A percentile compares a stretch with the other conserved stretches of the same genome.
Evolutionary conservation across 2,888 invertebrate species (phyloP).

Genomic region (Lasiommata megera): DNA sequence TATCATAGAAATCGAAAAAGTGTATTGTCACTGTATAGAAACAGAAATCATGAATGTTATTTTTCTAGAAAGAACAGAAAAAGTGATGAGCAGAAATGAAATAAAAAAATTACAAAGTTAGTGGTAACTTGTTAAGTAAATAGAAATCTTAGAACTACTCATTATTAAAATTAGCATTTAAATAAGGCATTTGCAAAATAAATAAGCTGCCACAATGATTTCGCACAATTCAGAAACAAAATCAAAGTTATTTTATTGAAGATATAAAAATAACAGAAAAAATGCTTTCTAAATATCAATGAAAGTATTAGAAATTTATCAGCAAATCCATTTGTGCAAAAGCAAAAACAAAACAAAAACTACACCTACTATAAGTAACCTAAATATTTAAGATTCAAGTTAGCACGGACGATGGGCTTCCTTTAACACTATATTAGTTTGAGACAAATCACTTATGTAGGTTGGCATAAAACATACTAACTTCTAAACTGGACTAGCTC

Average conservation of each 20-base stretch:
- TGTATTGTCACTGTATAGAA: not conserved
- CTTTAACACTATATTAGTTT: constrained; percentile 48
- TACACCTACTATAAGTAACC: constrained; percentile 28
- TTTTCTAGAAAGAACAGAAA: constrained; percentile 14
- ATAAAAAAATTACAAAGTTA: constrained; percentile 29
- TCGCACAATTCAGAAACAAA: not conserved
- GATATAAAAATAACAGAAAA: not conserved
- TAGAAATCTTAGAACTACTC: constrained; percentile 17
- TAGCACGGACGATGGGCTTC: constrained; percentile 43
- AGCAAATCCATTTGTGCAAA: constrained; percentile 21
- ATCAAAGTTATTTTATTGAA: not conserved
- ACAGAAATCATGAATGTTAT: not conserved
- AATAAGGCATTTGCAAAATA: constrained; percentile 15
- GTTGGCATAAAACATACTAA: constrained; percentile 62
- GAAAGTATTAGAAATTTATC: not conserved
- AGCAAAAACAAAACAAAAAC: not conserved
- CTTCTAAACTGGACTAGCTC: constrained; percentile 72
- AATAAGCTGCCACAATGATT: constrained; percentile 19
- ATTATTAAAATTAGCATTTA: constrained; percentile 22
- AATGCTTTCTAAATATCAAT: not conserved
- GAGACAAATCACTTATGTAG: constrained; percentile 50
- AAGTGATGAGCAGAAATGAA: constrained; percentile 29
- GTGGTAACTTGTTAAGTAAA: constrained; percentile 33
- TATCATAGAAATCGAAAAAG: not conserved
- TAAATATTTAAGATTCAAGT: constrained; percentile 38